Evolutionary conservation across 1,140 invertebrate genomes (phyloP).

Genomic region (Eumaeus atala): DNA sequence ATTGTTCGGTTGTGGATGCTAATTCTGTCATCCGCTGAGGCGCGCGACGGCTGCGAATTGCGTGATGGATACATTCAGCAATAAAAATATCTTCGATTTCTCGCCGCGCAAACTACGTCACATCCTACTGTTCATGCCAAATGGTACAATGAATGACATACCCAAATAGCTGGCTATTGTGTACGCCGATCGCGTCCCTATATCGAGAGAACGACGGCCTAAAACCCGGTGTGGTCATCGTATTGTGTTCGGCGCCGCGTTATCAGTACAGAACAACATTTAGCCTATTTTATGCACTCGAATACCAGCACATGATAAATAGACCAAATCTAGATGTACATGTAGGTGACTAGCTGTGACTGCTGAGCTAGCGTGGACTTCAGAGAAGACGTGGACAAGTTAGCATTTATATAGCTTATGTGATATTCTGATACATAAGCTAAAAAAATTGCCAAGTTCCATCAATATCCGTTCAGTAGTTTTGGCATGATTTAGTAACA

Average conservation of each 20-base stretch:
- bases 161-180: constrained; percentile 9
- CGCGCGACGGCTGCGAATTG: neutral
- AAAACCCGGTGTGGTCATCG: constrained; percentile 1
- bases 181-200: constrained; percentile 14
- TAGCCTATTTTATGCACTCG: neutral
- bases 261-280: neutral
- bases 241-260: neutral
- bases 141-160: constrained; percentile 30
- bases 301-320: neutral
- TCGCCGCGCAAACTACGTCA: constrained; percentile 26
- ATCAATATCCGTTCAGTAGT: too few species aligned
- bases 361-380: too few species aligned
- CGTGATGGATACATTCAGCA: neutral
- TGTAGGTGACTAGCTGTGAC: too few species aligned
- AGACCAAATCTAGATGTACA: too few species aligned
- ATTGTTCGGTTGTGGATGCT: neutral
- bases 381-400: too few species aligned
- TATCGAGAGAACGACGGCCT: neutral
- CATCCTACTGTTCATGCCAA: constrained; percentile 49
- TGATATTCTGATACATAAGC: too few species aligned
- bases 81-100: constrained; percentile 21
- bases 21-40: neutral
- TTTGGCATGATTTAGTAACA: too few species aligned
- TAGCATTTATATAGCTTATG: too few species aligned
- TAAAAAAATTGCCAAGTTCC: too few species aligned